Evolutionary conservation across 2,113 vertebrate species (phyloP).

Genomic region (Siphamia tubifer): DNA sequence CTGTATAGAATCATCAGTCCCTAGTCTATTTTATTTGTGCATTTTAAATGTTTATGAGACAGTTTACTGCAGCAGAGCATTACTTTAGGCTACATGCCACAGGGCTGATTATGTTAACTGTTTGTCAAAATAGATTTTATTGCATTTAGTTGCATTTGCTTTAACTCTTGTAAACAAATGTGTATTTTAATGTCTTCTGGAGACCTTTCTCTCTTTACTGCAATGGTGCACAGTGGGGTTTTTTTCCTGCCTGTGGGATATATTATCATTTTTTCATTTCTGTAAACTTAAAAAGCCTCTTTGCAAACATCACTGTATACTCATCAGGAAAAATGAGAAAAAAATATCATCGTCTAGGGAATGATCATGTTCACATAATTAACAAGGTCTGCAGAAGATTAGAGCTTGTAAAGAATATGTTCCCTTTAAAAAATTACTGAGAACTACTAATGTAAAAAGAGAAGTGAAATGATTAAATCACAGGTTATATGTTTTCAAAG

Average conservation of each 20-base stretch:
- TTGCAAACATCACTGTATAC: not conserved
- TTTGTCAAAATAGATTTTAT: constrained; percentile 1
- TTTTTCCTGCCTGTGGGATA: not conserved
- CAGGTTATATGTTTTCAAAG: not conserved
- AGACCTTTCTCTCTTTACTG: not conserved
- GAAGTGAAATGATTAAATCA: not conserved
- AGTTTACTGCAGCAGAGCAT: constrained; percentile 1
- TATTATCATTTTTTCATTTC: not conserved
- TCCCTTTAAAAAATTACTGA: not conserved
- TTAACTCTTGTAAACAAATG: not conserved
- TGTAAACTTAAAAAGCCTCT: not conserved
- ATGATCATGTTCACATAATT: not conserved
- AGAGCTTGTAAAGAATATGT: not conserved
- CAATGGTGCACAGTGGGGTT: not conserved
- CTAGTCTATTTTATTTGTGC: not conserved
- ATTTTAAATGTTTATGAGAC: constrained; percentile 8
- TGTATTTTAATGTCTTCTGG: not conserved
- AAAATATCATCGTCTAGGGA: not conserved
- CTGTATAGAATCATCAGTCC: not conserved
- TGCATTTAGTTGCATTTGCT: not conserved
- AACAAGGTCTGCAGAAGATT: not conserved
- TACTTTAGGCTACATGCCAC: not conserved
- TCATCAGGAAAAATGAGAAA: not conserved
- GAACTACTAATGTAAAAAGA: not conserved
- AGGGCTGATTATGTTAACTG: not conserved